Conservation (phyloP, 2,888 invertebrate genomes). For the Suillia variegata region DNA sequence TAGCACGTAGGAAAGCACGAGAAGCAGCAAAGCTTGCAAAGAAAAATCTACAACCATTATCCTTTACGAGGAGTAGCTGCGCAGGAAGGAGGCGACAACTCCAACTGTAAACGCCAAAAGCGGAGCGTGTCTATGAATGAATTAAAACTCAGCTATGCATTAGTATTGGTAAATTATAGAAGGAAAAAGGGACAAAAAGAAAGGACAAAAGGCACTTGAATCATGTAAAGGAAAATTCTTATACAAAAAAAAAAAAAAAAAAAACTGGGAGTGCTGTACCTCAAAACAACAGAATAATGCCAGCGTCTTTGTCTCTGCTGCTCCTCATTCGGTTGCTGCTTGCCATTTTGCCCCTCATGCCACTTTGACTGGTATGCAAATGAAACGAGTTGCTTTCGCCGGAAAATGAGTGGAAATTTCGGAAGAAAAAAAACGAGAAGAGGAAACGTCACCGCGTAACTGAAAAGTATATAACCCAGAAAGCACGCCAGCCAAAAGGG, state of each 20-base stretch:
- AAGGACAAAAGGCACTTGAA: not conserved
- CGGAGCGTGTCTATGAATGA: constrained; percentile 18
- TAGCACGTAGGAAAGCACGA: not conserved
- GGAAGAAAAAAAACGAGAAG: too few relatives aligned
- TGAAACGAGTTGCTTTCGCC: constrained; percentile 1
- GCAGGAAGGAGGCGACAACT: too few relatives aligned
- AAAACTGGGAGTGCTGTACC: too few relatives aligned
- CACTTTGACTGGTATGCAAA: not conserved
- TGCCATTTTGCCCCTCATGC: too few relatives aligned
- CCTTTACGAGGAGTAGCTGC: constrained; percentile 9
- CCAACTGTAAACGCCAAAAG: too few relatives aligned
- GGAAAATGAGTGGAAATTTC: too few relatives aligned
- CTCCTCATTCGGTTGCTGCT: too few relatives aligned
- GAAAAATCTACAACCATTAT: constrained; percentile 8
- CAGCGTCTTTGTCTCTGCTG: too few relatives aligned
- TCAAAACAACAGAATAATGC: too few relatives aligned
- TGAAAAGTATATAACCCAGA: too few relatives aligned
- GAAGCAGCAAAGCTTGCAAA: not conserved
- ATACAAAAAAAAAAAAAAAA: not conserved
- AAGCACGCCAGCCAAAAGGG: too few relatives aligned
- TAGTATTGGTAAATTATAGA: constrained; percentile 15
- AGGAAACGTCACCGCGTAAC: too few relatives aligned
- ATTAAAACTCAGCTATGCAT: constrained; percentile 12
- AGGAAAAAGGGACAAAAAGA: not conserved
- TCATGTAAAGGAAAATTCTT: not conserved